Evolutionary conservation across 37 sponge, comb jelly and placozoan species (phyloP).

Genomic region (Amphimedon queenslandica): DNA sequence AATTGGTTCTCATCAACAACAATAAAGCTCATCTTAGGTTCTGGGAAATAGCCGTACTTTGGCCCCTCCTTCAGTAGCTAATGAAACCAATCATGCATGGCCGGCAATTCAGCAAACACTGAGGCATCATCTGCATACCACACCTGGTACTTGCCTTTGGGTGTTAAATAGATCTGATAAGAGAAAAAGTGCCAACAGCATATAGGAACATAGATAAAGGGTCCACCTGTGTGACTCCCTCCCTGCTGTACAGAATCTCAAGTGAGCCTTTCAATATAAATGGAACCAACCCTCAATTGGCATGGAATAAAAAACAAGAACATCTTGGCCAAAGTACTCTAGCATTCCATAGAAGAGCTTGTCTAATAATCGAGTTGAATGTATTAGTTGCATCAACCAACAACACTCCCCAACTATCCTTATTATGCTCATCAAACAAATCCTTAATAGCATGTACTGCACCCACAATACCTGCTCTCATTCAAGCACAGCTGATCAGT

Average conservation of each 20-base stretch:
- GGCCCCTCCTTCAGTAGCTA: no score
- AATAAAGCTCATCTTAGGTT: not conserved
- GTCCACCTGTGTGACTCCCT: no score
- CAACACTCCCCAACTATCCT: constrained; percentile 30
- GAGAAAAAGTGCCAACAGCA: no score
- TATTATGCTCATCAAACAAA: constrained; percentile 28
- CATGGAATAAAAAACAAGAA: constrained; percentile 30
- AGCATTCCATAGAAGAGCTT: constrained; percentile 31
- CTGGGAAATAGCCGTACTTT: not conserved
- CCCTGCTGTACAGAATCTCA: no score
- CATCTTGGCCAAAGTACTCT: constrained; percentile 37
- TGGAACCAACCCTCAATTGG: constrained; percentile 17
- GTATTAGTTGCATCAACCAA: no score
- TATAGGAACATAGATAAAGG: no score
- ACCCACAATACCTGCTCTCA: constrained; percentile 37
- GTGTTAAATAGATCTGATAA: no score
- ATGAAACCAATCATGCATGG: no score
- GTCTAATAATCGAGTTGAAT: no score
- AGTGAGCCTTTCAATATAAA: constrained; percentile 6
- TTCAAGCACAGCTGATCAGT: constrained; percentile 14
- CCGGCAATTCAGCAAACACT: no score
- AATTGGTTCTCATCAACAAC: not conserved
- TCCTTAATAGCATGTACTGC: constrained; percentile 47
- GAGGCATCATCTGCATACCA: no score
- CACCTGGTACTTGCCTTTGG: no score